These are phyloP conservation scores for Fukomys damarensis DNA, from an alignment of 2,113 vertebrate genomes.

Conservation along the genomic window DNA sequence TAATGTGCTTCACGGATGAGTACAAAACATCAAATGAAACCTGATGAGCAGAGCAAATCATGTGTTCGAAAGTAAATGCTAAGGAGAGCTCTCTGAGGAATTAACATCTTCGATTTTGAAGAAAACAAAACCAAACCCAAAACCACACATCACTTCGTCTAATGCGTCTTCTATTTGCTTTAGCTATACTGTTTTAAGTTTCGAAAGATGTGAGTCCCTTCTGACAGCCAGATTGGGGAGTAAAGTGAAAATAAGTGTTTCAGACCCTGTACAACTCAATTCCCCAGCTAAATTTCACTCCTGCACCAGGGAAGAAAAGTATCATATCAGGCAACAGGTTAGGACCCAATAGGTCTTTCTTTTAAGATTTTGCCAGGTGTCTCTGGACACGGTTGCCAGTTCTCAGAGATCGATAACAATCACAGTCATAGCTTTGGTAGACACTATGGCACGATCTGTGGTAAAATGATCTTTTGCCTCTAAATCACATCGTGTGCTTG, in stretches of 20 bases:
- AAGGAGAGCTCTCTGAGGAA: not conserved
- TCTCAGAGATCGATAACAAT: not conserved
- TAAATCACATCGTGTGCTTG: accelerated
- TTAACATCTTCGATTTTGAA: too few relatives aligned
- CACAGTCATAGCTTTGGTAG: accelerated
- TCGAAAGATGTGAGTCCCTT: not conserved
- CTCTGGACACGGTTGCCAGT: not conserved
- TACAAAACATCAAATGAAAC: not conserved
- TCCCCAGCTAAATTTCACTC: too few relatives aligned
- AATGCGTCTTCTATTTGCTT: not conserved
- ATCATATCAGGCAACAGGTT: not conserved
- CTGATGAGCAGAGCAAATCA: not conserved
- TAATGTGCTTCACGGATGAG: accelerated
- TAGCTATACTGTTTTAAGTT: not conserved
- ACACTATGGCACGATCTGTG: accelerated
- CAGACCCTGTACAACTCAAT: too few relatives aligned
- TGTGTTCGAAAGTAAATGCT: accelerated
- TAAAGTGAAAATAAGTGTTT: not conserved
- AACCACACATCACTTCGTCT: not conserved
- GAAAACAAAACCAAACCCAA: not conserved
- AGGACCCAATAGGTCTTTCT: not conserved
- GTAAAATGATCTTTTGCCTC: not conserved
- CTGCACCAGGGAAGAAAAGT: not conserved
- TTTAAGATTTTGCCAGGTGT: not conserved
- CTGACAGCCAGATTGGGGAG: not conserved